Conservation (phyloP, 2,888 invertebrate species). For the Blastobasis lacticolella region DNA sequence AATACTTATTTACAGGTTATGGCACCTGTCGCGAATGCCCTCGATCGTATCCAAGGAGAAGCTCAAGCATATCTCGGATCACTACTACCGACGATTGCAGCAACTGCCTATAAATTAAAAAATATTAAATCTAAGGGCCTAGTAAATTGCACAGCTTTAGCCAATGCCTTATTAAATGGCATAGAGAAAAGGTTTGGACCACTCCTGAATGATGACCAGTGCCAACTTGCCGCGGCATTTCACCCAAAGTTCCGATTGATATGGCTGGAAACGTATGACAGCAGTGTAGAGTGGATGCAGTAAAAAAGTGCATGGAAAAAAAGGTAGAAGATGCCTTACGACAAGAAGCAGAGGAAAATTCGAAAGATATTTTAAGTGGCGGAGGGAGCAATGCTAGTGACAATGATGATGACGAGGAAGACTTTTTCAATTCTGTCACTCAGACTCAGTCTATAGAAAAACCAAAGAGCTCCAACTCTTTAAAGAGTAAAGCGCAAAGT, state of each 20-base stretch:
- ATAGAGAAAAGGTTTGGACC: slow-evolving; percentile 16
- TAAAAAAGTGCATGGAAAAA: slow-evolving; percentile 15
- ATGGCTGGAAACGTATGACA: background rate
- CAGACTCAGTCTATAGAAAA: slow-evolving; percentile 15
- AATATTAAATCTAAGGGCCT: too few relatives aligned
- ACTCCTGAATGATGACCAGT: slow-evolving; percentile 18
- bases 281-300: background rate
- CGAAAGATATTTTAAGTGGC: slow-evolving; percentile 18
- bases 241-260: background rate
- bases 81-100: too few relatives aligned
- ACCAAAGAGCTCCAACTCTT: slow-evolving; percentile 19
- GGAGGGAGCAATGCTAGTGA: slow-evolving; percentile 16
- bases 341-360: slow-evolving; percentile 17
- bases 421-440: slow-evolving; percentile 19
- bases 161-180: slow-evolving; percentile 20
- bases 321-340: slow-evolving; percentile 20
- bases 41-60: slow-evolving; percentile 16
- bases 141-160: background rate
- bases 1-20: slow-evolving; percentile 10
- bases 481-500: slow-evolving; percentile 15
- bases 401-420: slow-evolving; percentile 14
- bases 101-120: too few relatives aligned
- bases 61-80: slow-evolving; percentile 3
- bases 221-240: slow-evolving; percentile 4
- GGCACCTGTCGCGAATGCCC: slow-evolving; percentile 14